Base-by-base conservation (phyloP, 2,113 vertebrate species). In the Coryphaenoides rupestris region DNA sequence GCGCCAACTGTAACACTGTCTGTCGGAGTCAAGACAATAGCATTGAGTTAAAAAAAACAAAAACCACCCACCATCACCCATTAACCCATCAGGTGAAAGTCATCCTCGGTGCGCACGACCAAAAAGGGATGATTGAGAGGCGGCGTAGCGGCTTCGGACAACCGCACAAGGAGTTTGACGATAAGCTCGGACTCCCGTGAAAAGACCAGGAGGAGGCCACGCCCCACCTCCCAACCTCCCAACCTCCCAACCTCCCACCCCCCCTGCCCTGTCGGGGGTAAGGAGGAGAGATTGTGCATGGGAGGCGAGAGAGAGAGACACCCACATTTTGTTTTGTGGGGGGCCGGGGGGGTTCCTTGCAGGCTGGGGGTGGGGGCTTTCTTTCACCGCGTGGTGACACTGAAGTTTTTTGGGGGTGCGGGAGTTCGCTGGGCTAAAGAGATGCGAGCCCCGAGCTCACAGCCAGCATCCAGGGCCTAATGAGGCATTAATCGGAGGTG, bases 401-500 rank as follows among this genome's bases (percentile, higher is more conserved):
- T n/a, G n/a, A 83, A 66, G 68, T 82, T 73, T n/a, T n/a, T 58
- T 40, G 17, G 54, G 66, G 74, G 68, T 75, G 80, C 88, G 79
- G 84, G 86, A 83, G 76, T 77, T n/a, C n/a, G n/a, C 33, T 46
- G 68, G 77, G 45, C 71, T 81, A 84, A 84, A 84, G 76, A 73
- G 76, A 84, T 62, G 63, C 72, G 60, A 70, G 58, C 23, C n/a
- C n/a, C 76, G 69, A 69, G 76, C 79, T 78, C 82, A 82, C 81
- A 80, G 80, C 72, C 69, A 71, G 82, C 54, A 76, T n/a, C 67
- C 57, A 21, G 33, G 75, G 75, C 69, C 83, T 89, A 91, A 91
- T 90, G 89, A 90, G 88, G 85, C 89, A 86, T 86, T 90, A 89
- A 86, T 86, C 76, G 70, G 86, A 90, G 89, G 87, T 89, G 89